Evolutionary conservation across 2,113 vertebrate species (phyloP).

Genomic region (Elanoides forficatus): DNA sequence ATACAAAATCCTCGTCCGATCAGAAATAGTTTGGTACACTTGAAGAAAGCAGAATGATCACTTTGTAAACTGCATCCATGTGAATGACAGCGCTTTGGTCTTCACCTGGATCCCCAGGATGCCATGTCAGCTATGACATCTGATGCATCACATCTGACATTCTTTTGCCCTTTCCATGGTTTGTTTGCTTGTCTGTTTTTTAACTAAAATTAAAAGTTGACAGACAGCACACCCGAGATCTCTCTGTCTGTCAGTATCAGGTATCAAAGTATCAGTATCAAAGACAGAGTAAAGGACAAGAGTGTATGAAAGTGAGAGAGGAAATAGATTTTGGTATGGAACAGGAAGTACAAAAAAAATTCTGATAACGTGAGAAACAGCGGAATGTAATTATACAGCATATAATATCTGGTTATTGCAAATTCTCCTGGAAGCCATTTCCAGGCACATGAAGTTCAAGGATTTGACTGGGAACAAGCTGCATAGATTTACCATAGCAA

Average conservation of each 20-base stretch:
- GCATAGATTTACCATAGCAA: neutral
- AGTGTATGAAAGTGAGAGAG: neutral
- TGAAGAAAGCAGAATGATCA: neutral
- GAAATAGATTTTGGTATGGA: neutral
- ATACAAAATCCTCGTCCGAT: neutral
- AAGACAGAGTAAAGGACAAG: neutral
- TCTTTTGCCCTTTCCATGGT: neutral
- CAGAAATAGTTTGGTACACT: neutral
- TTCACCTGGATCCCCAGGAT: neutral
- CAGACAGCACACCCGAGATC: neutral
- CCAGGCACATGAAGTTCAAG: neutral
- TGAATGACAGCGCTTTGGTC: neutral
- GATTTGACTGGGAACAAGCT: neutral
- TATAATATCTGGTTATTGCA: neutral
- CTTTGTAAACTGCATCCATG: neutral
- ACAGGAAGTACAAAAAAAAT: neutral
- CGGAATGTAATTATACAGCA: neutral
- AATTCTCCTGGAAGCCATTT: neutral
- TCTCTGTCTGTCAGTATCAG: neutral
- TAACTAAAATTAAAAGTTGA: neutral
- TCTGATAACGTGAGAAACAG: neutral
- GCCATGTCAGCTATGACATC: neutral
- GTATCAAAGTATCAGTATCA: neutral
- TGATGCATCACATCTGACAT: neutral
- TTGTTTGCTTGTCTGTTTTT: neutral